Evolutionary conservation across 1,140 invertebrate species (phyloP).

Genomic region (Aphaenogaster ashmeadi): DNA sequence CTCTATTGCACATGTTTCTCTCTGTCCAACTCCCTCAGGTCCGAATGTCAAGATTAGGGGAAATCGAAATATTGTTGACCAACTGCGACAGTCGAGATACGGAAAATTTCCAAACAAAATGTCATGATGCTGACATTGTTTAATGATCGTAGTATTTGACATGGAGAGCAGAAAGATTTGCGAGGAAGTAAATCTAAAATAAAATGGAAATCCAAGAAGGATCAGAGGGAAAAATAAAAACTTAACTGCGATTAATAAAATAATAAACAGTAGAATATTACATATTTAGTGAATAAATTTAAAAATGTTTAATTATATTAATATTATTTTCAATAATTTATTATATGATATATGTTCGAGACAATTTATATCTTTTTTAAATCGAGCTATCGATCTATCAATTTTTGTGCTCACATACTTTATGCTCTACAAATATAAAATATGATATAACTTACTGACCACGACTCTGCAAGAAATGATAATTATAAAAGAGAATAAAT

Average conservation of each 20-base stretch:
- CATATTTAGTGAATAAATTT: not conserved
- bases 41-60: constrained; percentile 55
- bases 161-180: not conserved
- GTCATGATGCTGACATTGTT: constrained; percentile 32
- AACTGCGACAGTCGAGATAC: constrained; percentile 40
- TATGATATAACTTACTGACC: not conserved
- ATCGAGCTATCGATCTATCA: not conserved
- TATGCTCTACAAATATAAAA: not conserved
- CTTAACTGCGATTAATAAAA: not conserved
- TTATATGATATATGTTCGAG: not conserved
- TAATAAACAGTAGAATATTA: not conserved
- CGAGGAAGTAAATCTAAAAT: not conserved
- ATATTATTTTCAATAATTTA: not conserved
- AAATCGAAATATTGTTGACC: constrained; percentile 60
- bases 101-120: constrained; percentile 39
- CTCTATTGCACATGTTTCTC: constrained; percentile 42
- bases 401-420: not conserved
- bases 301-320: not conserved
- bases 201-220: not conserved
- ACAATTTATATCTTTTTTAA: not conserved
- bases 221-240: not conserved
- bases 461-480: not conserved
- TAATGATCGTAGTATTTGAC: constrained; percentile 43
- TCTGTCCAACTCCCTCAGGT: constrained; percentile 47
- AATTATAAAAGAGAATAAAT: not conserved